phyloP scores from a whole-genome alignment of 2,113 vertebrate genomes.

The Mormyrus lacerda region DNA sequence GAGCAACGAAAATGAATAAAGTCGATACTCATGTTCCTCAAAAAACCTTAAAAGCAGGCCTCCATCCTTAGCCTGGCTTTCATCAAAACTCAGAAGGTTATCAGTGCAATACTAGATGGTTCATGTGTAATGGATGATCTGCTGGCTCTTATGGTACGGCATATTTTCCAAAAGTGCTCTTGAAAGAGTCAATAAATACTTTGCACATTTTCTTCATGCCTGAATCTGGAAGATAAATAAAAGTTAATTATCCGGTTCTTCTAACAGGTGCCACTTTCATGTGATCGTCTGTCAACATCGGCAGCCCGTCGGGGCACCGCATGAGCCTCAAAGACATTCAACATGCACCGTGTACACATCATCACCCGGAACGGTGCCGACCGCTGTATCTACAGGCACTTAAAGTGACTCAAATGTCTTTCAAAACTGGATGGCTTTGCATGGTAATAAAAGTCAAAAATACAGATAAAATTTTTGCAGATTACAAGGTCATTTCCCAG shows the following conservation, averaged over 20 bases:
- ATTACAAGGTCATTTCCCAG: neutral
- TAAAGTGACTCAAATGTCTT: neutral
- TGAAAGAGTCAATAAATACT: neutral
- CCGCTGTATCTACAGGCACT: neutral
- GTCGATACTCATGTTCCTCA: neutral
- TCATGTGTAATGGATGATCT: neutral
- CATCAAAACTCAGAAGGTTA: slow-evolving; percentile 4
- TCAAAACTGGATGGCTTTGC: neutral
- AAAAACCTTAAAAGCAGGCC: neutral
- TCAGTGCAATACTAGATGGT: slow-evolving; percentile 2
- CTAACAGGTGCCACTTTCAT: neutral
- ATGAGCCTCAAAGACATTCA: neutral
- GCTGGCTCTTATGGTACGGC: neutral
- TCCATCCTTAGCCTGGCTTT: neutral
- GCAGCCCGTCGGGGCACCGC: neutral
- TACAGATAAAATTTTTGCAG: neutral
- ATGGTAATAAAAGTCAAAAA: neutral
- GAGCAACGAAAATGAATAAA: neutral
- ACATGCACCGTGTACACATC: neutral
- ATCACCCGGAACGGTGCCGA: neutral
- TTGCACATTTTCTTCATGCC: neutral
- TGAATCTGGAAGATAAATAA: neutral
- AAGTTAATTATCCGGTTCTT: neutral
- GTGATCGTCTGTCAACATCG: neutral
- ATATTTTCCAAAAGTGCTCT: neutral